Evolutionary conservation across 2,113 vertebrate genomes (phyloP).

Genomic region (Eurystomus gularis): DNA sequence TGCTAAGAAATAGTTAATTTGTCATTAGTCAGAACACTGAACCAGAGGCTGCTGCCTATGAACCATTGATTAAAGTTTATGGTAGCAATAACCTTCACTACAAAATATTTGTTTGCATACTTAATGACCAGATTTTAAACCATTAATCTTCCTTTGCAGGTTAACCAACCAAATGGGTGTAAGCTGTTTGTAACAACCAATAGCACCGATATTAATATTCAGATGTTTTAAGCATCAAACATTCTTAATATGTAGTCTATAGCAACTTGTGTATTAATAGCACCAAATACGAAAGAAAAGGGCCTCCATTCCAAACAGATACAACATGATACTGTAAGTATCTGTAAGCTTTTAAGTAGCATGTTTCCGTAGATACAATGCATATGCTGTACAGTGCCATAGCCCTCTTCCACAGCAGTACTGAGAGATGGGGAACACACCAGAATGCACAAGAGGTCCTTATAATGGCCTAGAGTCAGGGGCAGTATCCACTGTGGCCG

Average conservation of each 20-base stretch:
- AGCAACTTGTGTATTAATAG: conserved; percentile 49
- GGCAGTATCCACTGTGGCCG: background rate
- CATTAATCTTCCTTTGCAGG: conserved; percentile 70
- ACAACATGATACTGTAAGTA: background rate
- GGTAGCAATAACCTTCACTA: conserved; percentile 68
- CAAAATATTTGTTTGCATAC: conserved; percentile 72
- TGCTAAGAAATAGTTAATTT: conserved; percentile 78
- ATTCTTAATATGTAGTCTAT: conserved; percentile 42
- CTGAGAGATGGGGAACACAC: background rate
- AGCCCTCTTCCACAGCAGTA: background rate
- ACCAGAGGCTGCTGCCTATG: conserved; percentile 55
- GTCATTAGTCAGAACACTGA: conserved; percentile 70
- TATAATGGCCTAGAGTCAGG: background rate
- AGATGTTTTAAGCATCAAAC: conserved; percentile 54
- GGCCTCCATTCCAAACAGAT: background rate
- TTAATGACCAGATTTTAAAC: conserved; percentile 73
- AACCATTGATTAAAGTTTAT: conserved; percentile 74
- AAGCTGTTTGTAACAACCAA: conserved; percentile 67
- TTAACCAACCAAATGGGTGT: conserved; percentile 67
- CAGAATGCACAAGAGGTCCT: rapidly evolving
- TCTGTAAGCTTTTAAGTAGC: conserved; percentile 41
- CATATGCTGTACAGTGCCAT: background rate
- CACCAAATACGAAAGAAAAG: conserved; percentile 7
- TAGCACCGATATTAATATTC: conserved; percentile 59
- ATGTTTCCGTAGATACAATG: background rate